A percentile compares a stretch with the other conserved stretches of the same genome.
These are phyloP conservation scores for Enteromius argenteus DNA, from an alignment of 2,797 vertebrate species.

Conservation along the genomic window DNA sequence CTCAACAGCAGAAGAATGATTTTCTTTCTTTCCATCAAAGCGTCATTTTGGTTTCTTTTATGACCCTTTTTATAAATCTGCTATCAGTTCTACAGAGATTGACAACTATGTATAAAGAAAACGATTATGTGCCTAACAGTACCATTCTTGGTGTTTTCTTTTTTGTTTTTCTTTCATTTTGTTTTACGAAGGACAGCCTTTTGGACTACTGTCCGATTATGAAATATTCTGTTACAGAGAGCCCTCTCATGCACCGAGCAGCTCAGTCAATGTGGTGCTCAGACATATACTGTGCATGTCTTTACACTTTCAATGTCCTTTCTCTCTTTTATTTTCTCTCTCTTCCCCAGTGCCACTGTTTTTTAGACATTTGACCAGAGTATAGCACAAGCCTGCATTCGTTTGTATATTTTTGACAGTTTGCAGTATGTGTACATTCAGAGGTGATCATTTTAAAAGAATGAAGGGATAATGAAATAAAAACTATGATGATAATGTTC, in stretches of 20 bases:
- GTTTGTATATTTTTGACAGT: slow-evolving; percentile 89
- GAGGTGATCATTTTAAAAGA: slow-evolving; percentile 85
- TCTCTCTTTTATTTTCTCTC: slow-evolving; percentile 63
- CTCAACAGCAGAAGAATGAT: slow-evolving; percentile 68
- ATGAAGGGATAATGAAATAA: slow-evolving; percentile 81
- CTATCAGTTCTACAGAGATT: slow-evolving; percentile 78
- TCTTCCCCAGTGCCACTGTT: slow-evolving; percentile 81
- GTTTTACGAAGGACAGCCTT: slow-evolving; percentile 74
- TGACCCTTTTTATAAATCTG: slow-evolving; percentile 65
- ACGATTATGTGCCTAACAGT: slow-evolving; percentile 87
- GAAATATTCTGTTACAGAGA: slow-evolving; percentile 75
- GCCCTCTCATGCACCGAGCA: slow-evolving; percentile 75
- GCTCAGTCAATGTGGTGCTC: slow-evolving; percentile 71
- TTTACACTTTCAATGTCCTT: slow-evolving; percentile 79
- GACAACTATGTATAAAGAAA: slow-evolving; percentile 83
- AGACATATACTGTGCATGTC: slow-evolving; percentile 84
- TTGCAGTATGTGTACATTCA: slow-evolving; percentile 87
- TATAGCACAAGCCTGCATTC: slow-evolving; percentile 88
- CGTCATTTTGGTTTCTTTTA: slow-evolving; percentile 58
- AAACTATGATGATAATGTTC: slow-evolving; percentile 76
- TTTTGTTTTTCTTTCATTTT: slow-evolving; percentile 54
- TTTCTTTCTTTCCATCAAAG: slow-evolving; percentile 63
- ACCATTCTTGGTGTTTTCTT: slow-evolving; percentile 73
- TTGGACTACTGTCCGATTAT: slow-evolving; percentile 73
- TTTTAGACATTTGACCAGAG: slow-evolving; percentile 85